A percentile compares a stretch with the other conserved stretches of the same genome.
Evolutionary conservation across 2,113 vertebrate genomes (phyloP).

Genomic region (Urocitellus parryii): DNA sequence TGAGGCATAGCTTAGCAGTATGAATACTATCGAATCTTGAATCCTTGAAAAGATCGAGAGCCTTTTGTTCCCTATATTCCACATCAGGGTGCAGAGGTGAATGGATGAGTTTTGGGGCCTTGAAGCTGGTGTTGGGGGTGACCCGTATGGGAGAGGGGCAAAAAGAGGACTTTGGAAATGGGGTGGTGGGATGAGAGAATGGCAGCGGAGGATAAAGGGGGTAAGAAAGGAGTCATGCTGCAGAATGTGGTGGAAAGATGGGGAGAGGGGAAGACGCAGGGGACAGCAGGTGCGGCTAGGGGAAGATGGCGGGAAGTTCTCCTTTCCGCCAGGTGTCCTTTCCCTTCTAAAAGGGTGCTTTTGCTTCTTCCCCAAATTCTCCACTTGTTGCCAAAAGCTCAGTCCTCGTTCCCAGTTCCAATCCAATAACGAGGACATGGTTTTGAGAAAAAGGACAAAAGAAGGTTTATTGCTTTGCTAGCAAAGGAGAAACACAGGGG

Average conservation of each 20-base stretch:
- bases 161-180: background rate
- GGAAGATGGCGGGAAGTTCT: background rate
- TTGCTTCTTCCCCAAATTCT: background rate
- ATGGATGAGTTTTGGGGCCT: background rate
- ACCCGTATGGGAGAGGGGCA: background rate
- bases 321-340: background rate
- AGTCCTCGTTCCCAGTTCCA: no score
- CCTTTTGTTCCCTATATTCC: background rate
- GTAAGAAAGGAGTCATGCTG: background rate
- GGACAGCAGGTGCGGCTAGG: fast-evolving
- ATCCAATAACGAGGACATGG: no score
- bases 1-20: background rate
- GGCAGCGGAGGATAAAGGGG: no score
- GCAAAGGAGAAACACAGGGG: no score
- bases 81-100: background rate
- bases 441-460: no score
- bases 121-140: background rate
- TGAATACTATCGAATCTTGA: background rate
- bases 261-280: background rate
- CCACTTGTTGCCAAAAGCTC: no score
- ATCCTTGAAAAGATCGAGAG: background rate
- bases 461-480: no score
- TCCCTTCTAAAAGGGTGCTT: background rate
- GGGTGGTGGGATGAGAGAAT: background rate
- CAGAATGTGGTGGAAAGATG: background rate